Base-by-base conservation (phyloP, 2,888 invertebrate species). In the Sesia apiformis region DNA sequence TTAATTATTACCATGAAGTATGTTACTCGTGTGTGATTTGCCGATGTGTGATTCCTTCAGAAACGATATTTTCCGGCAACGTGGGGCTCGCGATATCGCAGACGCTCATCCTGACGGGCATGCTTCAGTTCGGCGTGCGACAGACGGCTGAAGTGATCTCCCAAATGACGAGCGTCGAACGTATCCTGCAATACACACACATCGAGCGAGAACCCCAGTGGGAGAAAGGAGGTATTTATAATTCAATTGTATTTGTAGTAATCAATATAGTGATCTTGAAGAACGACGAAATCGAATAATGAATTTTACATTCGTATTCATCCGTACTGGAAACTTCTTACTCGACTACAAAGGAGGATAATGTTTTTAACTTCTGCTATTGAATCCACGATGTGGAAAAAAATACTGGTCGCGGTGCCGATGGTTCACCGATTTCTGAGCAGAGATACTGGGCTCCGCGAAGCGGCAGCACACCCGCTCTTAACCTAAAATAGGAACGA, bases 101-200 rank as follows among this genome's bases (percentile, higher is more conserved):
- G 71, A 91, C 93, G 0, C 89, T 93, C 76, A 92, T 91, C 80
- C 92, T 83, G 80, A 96, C 91, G 59, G 96, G 88, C 75, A 94
- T 90, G 93, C 93, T 85, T 78, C 95, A 80, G 78, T 96, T 83
- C 80, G 95, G 90, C 78, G 95, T 82, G 63, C 93, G 82, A 57
- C 94, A 84, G 91, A 94, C 76, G 70, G 96, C 83, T 59, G 96
- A 90, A 90, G 95, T 82, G 74, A 92, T 90, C 70, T 92, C 87
- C 72, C 93, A 92, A 72, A 93, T 94, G 93, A 93, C 93, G 7
- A 93, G 93, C 61, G 95, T 96, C 1, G 93, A 96, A 76, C 84
- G 92, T 4, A 92, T 93, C 42, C 90, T 96, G 59, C 91, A 93
- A 63, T 96, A 96, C 77, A 92, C 93, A 0, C 91, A 92, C 56